Evolutionary conservation across 2,888 invertebrate genomes (phyloP), one percentile per base, ranked within the genome.

Genomic region (Punctoribates punctum): DNA sequence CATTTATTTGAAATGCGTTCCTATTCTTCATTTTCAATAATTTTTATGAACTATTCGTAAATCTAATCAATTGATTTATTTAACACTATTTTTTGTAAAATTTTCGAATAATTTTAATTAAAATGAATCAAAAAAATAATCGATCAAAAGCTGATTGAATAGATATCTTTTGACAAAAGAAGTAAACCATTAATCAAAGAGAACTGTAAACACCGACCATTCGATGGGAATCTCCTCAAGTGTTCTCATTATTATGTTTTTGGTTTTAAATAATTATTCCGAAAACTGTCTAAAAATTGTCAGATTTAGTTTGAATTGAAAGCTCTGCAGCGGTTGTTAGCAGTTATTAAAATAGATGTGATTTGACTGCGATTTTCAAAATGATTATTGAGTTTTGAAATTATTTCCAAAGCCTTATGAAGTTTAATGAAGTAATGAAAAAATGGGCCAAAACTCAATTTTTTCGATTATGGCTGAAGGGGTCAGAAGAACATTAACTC

Each of bases 391-490:
- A 60, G 20, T 23, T 60, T 29, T 60, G 29, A 60, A 29, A 29
- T 27, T 29, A 29, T 60, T 60, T 60, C 3, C 15, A 42, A 42
- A 42, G 11, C 42, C 42, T 60, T 29, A 29, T 34, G 15, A 38
- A 25, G 3, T 29, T 17, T 27, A 62, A 29, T 62, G 2, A 67
- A 67, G 38, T n/a, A 13, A 38, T 67, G 34, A 67, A 67, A 67
- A 67, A 38, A 67, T 67, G 65, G 65, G 65, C 34, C 65, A 67
- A 29, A 67, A 20, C n/a, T 38, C 29, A 8, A 67, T 67, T 67
- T 62, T 65, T 38, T 38, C 15, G 17, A 67, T 17, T 38, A n/a
- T 67, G 27, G 8, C 20, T 34, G 65, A 67, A 67, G 65, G 38
- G 65, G 20, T 67, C 38, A 67, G 65, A 11, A 15, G 38, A 67